Percentiles rank a stretch among this genome's conserved stretches.
phyloP scores from a whole-genome alignment of 1,140 invertebrate genomes.

The Drosophila navojoa region DNA sequence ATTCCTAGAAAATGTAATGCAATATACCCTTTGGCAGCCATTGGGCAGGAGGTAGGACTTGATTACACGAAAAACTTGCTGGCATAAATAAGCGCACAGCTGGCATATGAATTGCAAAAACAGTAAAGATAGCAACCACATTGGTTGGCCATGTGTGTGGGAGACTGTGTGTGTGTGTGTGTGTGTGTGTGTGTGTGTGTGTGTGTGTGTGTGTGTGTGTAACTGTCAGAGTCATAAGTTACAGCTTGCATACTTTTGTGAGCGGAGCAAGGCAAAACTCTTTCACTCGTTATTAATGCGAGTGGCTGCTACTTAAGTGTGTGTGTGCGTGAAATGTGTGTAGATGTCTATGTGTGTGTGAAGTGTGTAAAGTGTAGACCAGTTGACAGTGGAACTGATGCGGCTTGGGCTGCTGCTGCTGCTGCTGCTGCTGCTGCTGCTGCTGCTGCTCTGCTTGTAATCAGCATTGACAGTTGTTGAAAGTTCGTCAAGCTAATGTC shows the following conservation, averaged over 20 bases:
- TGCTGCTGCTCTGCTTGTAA: slow-evolving; percentile 41
- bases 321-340: slow-evolving; percentile 5
- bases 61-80: slow-evolving; percentile 63
- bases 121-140: slow-evolving; percentile 62
- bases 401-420: background rate
- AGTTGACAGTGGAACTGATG: slow-evolving; percentile 10
- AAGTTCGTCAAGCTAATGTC: slow-evolving; percentile 61
- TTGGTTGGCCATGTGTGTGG: slow-evolving; percentile 1
- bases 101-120: slow-evolving; percentile 69
- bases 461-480: slow-evolving; percentile 75
- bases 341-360: slow-evolving; percentile 5
- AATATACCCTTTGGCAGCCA: slow-evolving; percentile 1
- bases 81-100: slow-evolving; percentile 70
- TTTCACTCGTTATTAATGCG: slow-evolving; percentile 69
- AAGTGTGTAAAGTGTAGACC: slow-evolving; percentile 13
- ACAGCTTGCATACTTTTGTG: slow-evolving; percentile 64
- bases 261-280: slow-evolving; percentile 34
- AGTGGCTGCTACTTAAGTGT: slow-evolving; percentile 57
- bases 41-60: slow-evolving; percentile 34
- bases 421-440: slow-evolving; percentile 1
- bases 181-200: slow-evolving; percentile 8
- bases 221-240: slow-evolving; percentile 45
- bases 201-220: slow-evolving; percentile 10
- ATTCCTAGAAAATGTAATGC: background rate
- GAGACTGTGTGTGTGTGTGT: slow-evolving; percentile 12